phyloP scores from a whole-genome alignment of 2,888 invertebrate genomes.

The Parochlus steinenii region DNA sequence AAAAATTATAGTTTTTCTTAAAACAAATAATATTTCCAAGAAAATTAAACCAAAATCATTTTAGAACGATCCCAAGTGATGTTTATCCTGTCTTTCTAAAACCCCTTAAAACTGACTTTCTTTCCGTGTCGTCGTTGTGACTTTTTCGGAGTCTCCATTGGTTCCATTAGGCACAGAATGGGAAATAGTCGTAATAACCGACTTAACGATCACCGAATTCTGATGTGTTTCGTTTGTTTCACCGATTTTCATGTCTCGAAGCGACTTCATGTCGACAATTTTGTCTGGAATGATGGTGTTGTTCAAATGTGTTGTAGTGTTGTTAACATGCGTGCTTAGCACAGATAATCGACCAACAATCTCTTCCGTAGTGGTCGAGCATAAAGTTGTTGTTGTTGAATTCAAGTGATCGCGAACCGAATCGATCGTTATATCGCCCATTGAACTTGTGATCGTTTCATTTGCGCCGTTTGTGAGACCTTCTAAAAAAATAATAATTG shows the following conservation, averaged over 20 bases:
- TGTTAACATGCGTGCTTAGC: slow-evolving; percentile 29
- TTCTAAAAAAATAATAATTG: slow-evolving; percentile 11
- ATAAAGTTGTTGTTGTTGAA: slow-evolving; percentile 28
- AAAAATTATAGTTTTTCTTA: no score
- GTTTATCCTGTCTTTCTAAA: neutral
- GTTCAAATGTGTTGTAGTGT: slow-evolving; percentile 24
- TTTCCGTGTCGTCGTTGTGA: slow-evolving; percentile 24
- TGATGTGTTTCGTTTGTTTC: slow-evolving; percentile 27
- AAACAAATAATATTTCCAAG: no score
- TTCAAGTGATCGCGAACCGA: slow-evolving; percentile 77
- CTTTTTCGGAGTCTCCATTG: slow-evolving; percentile 25
- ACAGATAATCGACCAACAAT: slow-evolving; percentile 30
- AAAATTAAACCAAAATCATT: no score
- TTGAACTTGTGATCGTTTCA: slow-evolving; percentile 40
- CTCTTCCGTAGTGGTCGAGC: slow-evolving; percentile 30
- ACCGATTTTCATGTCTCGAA: slow-evolving; percentile 16
- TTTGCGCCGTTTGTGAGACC: slow-evolving; percentile 32
- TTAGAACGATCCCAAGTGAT: no score
- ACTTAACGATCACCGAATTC: slow-evolving; percentile 30
- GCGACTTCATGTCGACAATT: slow-evolving; percentile 15
- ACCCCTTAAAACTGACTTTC: slow-evolving; percentile 27
- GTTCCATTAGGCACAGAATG: slow-evolving; percentile 22
- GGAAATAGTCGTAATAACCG: slow-evolving; percentile 29
- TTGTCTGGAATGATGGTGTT: no score
- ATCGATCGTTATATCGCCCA: slow-evolving; percentile 86